Conservation (phyloP, 2,888 invertebrate genomes). For the Rhimphoctona megacephalus region DNA sequence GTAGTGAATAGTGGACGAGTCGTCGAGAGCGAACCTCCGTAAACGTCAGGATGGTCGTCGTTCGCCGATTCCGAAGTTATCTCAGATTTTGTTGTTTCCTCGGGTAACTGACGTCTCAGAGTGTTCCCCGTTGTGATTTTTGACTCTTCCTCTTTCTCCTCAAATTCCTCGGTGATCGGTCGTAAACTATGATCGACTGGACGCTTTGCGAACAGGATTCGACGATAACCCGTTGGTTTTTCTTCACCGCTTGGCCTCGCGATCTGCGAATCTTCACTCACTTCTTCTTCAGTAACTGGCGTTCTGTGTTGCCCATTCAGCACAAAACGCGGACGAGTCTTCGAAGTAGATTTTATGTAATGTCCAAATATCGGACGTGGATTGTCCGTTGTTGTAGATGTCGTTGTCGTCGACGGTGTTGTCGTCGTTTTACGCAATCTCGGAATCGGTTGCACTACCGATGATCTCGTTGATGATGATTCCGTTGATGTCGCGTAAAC, state of each 20-base stretch:
- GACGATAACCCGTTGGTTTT: conserved; percentile 75
- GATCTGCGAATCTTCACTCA: conserved; percentile 79
- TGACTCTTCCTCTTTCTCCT: conserved; percentile 84
- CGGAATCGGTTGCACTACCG: conserved; percentile 89
- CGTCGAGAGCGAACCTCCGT: conserved; percentile 88
- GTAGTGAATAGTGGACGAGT: conserved; percentile 90
- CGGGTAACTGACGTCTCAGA: conserved; percentile 88
- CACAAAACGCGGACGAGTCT: conserved; percentile 79
- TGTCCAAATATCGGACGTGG: conserved; percentile 78
- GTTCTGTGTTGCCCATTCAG: conserved; percentile 81
- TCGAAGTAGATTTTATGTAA: conserved; percentile 76
- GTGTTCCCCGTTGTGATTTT: conserved; percentile 86
- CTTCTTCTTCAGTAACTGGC: conserved; percentile 73
- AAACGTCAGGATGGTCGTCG: conserved; percentile 90
- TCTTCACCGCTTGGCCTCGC: conserved; percentile 79
- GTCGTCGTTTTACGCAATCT: conserved; percentile 85
- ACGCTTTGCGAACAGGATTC: conserved; percentile 80
- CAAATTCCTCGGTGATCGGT: conserved; percentile 83
- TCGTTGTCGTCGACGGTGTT: conserved; percentile 79
- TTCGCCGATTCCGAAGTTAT: conserved; percentile 87
- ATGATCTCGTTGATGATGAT: conserved; percentile 82
- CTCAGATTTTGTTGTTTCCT: conserved; percentile 85
- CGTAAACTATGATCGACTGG: conserved; percentile 81
- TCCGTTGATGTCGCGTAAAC: conserved; percentile 85
- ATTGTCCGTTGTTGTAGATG: conserved; percentile 81